phyloP scores from a whole-genome alignment of 2,888 invertebrate species.

The Lasioglossum villosulum region DNA sequence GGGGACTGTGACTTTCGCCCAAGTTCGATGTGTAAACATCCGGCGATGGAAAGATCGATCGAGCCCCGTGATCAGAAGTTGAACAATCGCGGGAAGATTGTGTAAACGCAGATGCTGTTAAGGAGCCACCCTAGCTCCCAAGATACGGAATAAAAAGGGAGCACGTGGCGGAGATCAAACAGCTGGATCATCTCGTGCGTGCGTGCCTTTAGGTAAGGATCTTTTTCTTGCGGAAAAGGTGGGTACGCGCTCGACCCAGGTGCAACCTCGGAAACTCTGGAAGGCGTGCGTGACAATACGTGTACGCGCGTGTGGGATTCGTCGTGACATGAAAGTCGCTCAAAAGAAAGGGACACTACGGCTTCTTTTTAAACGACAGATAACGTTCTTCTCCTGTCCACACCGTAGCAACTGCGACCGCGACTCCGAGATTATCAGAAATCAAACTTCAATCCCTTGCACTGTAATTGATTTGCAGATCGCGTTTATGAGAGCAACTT shows the following conservation, averaged over 20 bases:
- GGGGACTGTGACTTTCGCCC: too few relatives aligned
- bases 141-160: slow-evolving; percentile 71
- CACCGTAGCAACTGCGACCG: background rate
- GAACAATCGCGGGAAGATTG: slow-evolving; percentile 68
- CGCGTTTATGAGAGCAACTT: background rate
- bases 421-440: background rate
- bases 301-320: slow-evolving; percentile 54
- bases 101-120: slow-evolving; percentile 77
- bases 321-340: slow-evolving; percentile 56
- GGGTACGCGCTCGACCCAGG: slow-evolving; percentile 68
- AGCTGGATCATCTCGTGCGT: slow-evolving; percentile 84
- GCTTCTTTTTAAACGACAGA: slow-evolving; percentile 29
- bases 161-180: slow-evolving; percentile 83
- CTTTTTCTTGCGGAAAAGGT: slow-evolving; percentile 78
- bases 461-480: too few relatives aligned
- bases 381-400: slow-evolving; percentile 8
- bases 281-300: slow-evolving; percentile 72
- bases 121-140: slow-evolving; percentile 50
- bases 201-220: slow-evolving; percentile 78
- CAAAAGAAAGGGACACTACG: slow-evolving; percentile 22
- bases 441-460: background rate
- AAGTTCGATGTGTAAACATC: slow-evolving; percentile 5
- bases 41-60: slow-evolving; percentile 28
- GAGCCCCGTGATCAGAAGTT: slow-evolving; percentile 20
- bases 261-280: slow-evolving; percentile 68